Conservation (phyloP, 1,140 invertebrate species). For the Drosophila bocqueti region DNA sequence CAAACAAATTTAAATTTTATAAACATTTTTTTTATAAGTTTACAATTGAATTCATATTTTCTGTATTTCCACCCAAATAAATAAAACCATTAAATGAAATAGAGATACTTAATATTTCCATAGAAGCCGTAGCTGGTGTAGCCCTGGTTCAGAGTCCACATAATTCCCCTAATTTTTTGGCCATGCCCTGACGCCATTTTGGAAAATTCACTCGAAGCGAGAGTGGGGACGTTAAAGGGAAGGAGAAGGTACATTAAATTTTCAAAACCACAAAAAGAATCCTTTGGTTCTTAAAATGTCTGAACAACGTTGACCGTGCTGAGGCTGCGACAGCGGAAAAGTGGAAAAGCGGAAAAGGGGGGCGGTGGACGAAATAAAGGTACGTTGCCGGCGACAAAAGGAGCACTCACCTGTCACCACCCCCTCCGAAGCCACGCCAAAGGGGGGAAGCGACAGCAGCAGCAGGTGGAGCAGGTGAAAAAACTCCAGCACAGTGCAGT, state of each 20-base stretch:
- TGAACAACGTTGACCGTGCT: constrained; percentile 57
- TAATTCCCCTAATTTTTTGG: constrained; percentile 10
- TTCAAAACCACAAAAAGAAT: constrained; percentile 73
- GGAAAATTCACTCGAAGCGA: constrained; percentile 28
- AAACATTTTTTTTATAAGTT: too few relatives aligned
- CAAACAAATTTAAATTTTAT: too few relatives aligned
- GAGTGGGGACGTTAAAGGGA: neutral
- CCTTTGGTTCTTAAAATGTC: constrained; percentile 81
- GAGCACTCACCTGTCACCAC: constrained; percentile 14
- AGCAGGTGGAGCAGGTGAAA: neutral
- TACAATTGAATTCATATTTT: neutral
- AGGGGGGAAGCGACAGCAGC: neutral
- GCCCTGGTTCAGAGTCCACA: neutral
- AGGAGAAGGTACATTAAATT: constrained; percentile 53
- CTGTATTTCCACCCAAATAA: too few relatives aligned
- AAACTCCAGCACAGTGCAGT: constrained; percentile 78
- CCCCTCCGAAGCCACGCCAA: neutral
- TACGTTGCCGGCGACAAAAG: constrained; percentile 27
- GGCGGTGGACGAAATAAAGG: constrained; percentile 1
- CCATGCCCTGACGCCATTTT: constrained; percentile 61
- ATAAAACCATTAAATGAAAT: neutral
- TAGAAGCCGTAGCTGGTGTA: neutral
- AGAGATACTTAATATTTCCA: neutral
- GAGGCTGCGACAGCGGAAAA: constrained; percentile 4
- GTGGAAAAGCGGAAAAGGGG: neutral